Conservation (phyloP, 2,888 invertebrate species). For the Thyatira batis region DNA sequence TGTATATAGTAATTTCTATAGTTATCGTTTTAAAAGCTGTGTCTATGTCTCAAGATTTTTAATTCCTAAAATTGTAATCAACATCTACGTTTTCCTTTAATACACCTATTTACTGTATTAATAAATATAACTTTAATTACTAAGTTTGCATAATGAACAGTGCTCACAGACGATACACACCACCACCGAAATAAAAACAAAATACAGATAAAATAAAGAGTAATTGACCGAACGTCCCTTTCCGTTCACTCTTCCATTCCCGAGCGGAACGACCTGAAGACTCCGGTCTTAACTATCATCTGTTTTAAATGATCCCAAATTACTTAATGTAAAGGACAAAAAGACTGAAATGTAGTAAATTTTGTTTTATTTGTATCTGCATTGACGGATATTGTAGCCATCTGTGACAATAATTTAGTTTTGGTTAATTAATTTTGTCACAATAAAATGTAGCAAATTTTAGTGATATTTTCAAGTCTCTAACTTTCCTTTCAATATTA, state of each 20-base stretch:
- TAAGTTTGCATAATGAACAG: too few relatives aligned
- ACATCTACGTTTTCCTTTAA: too few relatives aligned
- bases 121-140: too few relatives aligned
- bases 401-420: constrained; percentile 50
- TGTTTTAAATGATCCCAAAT: background rate
- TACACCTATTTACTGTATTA: too few relatives aligned
- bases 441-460: background rate
- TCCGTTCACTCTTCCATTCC: background rate
- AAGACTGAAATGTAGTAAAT: background rate
- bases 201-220: background rate
- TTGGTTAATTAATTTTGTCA: constrained; percentile 5
- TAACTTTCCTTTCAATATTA: background rate
- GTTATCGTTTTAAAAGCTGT: too few relatives aligned
- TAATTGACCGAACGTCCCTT: background rate
- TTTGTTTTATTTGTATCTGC: constrained; percentile 14
- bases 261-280: background rate
- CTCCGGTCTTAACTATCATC: background rate
- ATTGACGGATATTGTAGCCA: constrained; percentile 44
- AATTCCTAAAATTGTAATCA: too few relatives aligned
- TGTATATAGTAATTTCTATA: too few relatives aligned
- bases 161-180: background rate
- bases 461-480: too few relatives aligned
- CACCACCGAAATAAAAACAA: background rate
- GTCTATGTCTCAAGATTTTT: too few relatives aligned
- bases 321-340: background rate